Evolutionary conservation across 1,140 invertebrate genomes (phyloP), one percentile per base, ranked within the genome.

Genomic region (Charaxes varanes): DNA sequence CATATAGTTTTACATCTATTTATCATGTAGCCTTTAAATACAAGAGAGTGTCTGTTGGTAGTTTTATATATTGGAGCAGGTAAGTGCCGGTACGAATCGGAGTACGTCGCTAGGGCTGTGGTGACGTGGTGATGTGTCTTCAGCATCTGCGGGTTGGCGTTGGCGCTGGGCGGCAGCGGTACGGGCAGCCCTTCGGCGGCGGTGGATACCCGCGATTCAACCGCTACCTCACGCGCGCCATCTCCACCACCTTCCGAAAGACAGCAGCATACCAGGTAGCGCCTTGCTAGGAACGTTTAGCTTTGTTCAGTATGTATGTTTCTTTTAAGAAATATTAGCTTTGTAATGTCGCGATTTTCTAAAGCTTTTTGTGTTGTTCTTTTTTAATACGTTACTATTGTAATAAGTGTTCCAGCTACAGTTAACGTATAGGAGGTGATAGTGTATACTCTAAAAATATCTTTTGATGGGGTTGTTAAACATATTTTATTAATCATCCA

Each of bases 61-160:
- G 18, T 18, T 45, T 27, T 30, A 14, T 23, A 24, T 38, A 46
- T 69, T 81, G 77, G 73, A 79, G 74, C 78, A 77, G 67, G 53
- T 74, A 71, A 56, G 71, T 71, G 36, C 42, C 15, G 35, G 41
- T 57, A 34, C 14, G 40, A 43, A 49, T 50, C 35, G 52, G 43
- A 37, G 57, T 42, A 53, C 35, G 58, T 47, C 59, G 72, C 61
- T 74, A 77, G 73, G 76, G 71, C 65, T 68, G 54, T 77, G 69
- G 79, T 80, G 73, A 80, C 66, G 62, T 83, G 67, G 72, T 71
- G 67, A 57, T 81, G 74, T 77, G 78, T 83, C 72, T 65, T 59
- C 84, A 86, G 85, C 68, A 85, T 86, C 72, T 80, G 68, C 74
- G 85, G 85, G 55, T 54, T 86, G 76, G 76, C 76, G 80, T 37